phyloP scores from a whole-genome alignment of 2,888 invertebrate species.

The Zaprionus lineosus region DNA sequence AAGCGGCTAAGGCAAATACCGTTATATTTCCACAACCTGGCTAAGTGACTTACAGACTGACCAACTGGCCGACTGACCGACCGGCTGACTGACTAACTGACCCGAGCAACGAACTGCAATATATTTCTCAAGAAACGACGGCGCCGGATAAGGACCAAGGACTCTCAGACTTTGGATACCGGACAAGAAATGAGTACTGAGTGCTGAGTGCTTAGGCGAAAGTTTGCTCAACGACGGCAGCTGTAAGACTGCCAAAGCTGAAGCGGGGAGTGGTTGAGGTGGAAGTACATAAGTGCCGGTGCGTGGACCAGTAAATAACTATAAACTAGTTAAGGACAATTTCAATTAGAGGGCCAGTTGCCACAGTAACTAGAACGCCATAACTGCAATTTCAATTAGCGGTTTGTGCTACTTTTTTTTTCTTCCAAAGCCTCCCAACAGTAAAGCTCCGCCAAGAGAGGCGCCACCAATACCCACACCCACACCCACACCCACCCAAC shows the following conservation, averaged over 20 bases:
- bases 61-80: no score
- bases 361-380: slow-evolving; percentile 48
- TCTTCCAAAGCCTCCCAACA: slow-evolving; percentile 13
- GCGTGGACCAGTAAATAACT: slow-evolving; percentile 62
- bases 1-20: slow-evolving; percentile 48
- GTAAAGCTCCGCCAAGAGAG: not conserved
- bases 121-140: slow-evolving; percentile 42
- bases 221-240: slow-evolving; percentile 18
- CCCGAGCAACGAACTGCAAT: slow-evolving; percentile 28
- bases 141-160: slow-evolving; percentile 24
- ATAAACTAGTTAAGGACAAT: slow-evolving; percentile 76
- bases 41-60: slow-evolving; percentile 2
- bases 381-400: slow-evolving; percentile 76
- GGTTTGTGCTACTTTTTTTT: slow-evolving; percentile 67
- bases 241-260: not conserved
- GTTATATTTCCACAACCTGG: slow-evolving; percentile 29
- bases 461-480: no score
- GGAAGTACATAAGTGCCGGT: not conserved
- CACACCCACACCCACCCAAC: not conserved
- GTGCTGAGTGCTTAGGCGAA: slow-evolving; percentile 21
- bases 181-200: slow-evolving; percentile 18
- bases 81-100: no score
- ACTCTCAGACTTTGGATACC: not conserved
- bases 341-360: slow-evolving; percentile 69
- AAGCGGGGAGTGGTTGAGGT: no score